Base-by-base conservation (phyloP, 2,797 vertebrate genomes). In the Megaceryle alcyon region DNA sequence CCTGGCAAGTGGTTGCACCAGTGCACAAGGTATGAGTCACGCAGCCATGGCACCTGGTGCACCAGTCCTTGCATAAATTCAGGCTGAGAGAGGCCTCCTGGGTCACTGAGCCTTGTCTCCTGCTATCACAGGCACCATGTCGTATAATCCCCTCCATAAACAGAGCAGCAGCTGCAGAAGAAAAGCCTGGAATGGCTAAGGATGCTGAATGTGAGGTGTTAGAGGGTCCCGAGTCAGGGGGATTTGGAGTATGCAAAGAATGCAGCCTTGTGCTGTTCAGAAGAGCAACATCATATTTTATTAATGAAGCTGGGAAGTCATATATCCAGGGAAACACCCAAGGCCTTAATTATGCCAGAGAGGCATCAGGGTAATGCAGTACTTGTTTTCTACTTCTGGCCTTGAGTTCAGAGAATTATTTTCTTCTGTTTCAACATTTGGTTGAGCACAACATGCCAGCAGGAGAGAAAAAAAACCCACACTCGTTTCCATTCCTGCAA, bases 381-480 rank as follows among this genome's bases (percentile, higher is more conserved):
- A 51, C 46, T 95, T 84, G 82, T 68, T 94, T 93, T 95, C 83
- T 82, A 37, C 78, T 94, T 56, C 66, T 96, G 91, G 87, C 89
- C 91, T 95, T 64, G 57, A 90, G 71, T 75, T 92, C 81, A 82
- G 83, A 92, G 83, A 95, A 94, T 90, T 77, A 81, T 93, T 96
- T 95, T 94, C 86, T 70, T 86, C 91, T 90, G 64, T 92, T 95
- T 88, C 86, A 90, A 82, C 84, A 73, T 95, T 96, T 89, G 78
- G 75, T 92, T 61, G 78, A 93, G 71, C 49, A 25, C 15, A 65
- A 75, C 78, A n/a, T 48, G 68, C 94, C 96, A 97, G 88, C 44
- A 85, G 63, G 57, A 94, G 71, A 57, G 78, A 25, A 69, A 59
- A 88, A 60, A 64, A 16, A 4, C 20, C n/a, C n/a, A 6, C 39